Evolutionary conservation across 1,140 invertebrate genomes (phyloP).

Genomic region (Ceratosolen solmsi): DNA sequence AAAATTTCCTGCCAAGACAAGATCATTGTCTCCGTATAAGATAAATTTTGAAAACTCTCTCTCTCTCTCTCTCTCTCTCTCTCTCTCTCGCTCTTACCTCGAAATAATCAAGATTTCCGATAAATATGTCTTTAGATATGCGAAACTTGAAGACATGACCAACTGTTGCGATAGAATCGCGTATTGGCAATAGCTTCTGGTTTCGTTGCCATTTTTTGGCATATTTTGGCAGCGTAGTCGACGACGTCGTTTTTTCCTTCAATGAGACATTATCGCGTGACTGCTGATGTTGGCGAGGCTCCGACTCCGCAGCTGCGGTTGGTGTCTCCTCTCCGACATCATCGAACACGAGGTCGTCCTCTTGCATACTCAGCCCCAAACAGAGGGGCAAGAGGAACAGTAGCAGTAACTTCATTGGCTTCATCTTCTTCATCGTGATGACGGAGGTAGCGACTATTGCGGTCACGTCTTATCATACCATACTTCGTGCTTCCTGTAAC

Average conservation of each 20-base stretch:
- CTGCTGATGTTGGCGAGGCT: slow-evolving; percentile 6
- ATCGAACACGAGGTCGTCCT: slow-evolving; percentile 71
- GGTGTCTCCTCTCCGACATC: slow-evolving; percentile 64
- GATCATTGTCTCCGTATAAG: too few species aligned
- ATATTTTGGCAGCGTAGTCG: background rate
- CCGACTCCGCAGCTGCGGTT: slow-evolving; percentile 40
- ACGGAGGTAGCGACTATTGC: slow-evolving; percentile 28
- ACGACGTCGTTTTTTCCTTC: slow-evolving; percentile 13
- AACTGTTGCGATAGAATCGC: slow-evolving; percentile 66
- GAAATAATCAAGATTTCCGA: slow-evolving; percentile 68
- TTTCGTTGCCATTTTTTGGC: slow-evolving; percentile 55
- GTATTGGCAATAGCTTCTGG: slow-evolving; percentile 67
- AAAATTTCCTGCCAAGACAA: too few species aligned
- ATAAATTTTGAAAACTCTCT: too few species aligned
- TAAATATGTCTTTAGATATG: slow-evolving; percentile 71
- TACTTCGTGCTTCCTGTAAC: slow-evolving; percentile 36
- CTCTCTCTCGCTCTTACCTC: slow-evolving; percentile 66
- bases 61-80: too few species aligned
- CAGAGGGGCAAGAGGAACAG: slow-evolving; percentile 55
- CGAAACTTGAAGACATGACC: slow-evolving; percentile 72
- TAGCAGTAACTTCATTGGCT: slow-evolving; percentile 50
- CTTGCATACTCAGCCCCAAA: slow-evolving; percentile 55
- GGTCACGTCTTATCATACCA: slow-evolving; percentile 46
- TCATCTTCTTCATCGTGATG: slow-evolving; percentile 38
- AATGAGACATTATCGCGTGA: background rate